Evolutionary conservation across 37 sponge, comb jelly and placozoan species (phyloP), one percentile per base, ranked within the genome.

Genomic region (Beroe forskalii): DNA sequence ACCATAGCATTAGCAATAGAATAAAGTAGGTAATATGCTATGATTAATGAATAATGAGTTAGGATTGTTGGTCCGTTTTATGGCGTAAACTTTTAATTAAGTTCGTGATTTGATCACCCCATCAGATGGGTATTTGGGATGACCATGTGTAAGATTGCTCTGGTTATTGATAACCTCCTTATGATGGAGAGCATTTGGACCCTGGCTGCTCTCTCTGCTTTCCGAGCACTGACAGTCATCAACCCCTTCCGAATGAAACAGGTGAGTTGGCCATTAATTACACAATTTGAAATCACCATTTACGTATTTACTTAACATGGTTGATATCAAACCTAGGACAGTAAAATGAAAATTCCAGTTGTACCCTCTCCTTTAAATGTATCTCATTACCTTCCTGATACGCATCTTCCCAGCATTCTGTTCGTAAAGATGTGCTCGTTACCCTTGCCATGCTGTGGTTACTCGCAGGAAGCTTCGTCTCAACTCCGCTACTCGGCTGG

Each of bases 131-230:
- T 80, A 25, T 80, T 80, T 42, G 86, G 86, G 19, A 12, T n/a
- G 25, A 25, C 44, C 0, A 44, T 80, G 44, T 80, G 86, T 23
- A 41, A 80, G 9, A 44, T 80, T 19, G 40, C 55, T 35, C 38
- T 37, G 86, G 28, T 80, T 41, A n/a, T 80, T 6, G 86, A 80
- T 24, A 80, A 80, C 86, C 12, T 80, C 30, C 28, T 80, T 3
- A 80, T 80, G 86, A 80, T 80, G 55, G 55, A 80, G 30, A 44
- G 55, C 4, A 80, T 80, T n/a, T 80, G 86, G 86, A 80, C 86
- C 1, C 86, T 80, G 86, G 86, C 86, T n/a, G n/a, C 86, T 6
- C 86, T 80, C 30, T 80, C 86, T 44, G 43, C 55, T 23, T 80
- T 80, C 86, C 28, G 86, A 44, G 55, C 55, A 3, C 37, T 80